phyloP scores from a whole-genome alignment of 1,140 invertebrate species.

The Caligus rogercresseyi region DNA sequence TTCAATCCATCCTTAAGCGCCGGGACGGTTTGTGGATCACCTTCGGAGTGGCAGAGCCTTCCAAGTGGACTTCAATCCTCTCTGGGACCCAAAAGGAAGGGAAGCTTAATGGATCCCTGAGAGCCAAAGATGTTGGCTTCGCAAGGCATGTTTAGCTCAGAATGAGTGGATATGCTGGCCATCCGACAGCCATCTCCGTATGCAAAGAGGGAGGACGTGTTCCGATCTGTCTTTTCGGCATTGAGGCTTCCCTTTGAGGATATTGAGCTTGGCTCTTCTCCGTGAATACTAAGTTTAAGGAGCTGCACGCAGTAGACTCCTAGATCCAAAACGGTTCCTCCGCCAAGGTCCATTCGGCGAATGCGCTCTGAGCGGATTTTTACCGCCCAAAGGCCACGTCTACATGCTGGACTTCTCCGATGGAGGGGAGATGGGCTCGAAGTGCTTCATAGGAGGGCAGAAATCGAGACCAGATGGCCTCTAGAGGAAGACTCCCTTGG shows the following conservation, averaged over 20 bases:
- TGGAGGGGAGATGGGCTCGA: conserved; percentile 30
- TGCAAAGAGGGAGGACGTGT: background rate
- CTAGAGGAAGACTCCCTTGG: conserved; percentile 59
- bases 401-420: conserved; percentile 52
- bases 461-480: conserved; percentile 63
- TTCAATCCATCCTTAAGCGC: background rate
- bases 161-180: background rate
- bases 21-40: background rate
- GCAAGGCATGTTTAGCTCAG: background rate
- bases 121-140: conserved; percentile 6
- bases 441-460: conserved; percentile 51
- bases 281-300: background rate
- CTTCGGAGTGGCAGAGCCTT: background rate
- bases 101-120: background rate
- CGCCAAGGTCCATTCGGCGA: conserved; percentile 43
- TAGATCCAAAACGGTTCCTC: conserved; percentile 58
- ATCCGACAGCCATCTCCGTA: conserved; percentile 5
- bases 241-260: background rate
- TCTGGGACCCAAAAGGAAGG: background rate
- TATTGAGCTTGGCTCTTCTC: conserved; percentile 4
- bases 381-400: conserved; percentile 44
- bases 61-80: background rate
- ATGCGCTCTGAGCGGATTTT: conserved; percentile 23
- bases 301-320: conserved; percentile 65
- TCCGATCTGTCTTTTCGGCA: background rate